These are phyloP conservation scores for Glaucomys volans DNA, from an alignment of 2,113 vertebrate species.

Conservation along the genomic window DNA sequence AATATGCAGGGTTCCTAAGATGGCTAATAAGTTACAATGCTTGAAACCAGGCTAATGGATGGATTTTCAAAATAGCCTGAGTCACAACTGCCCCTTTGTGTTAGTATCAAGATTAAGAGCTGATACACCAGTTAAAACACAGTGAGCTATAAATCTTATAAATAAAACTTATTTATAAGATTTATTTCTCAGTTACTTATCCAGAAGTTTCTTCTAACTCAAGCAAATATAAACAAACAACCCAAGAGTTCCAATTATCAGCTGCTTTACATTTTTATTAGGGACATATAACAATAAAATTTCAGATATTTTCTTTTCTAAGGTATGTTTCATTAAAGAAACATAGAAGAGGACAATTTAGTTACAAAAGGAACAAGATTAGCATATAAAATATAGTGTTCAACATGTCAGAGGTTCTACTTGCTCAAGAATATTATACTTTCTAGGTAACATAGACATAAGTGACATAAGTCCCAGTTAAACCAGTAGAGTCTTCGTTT, in stretches of 20 bases:
- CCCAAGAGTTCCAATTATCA: neutral
- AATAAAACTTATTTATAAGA: no score
- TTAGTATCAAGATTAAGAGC: conserved; percentile 58
- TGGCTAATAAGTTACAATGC: conserved; percentile 23
- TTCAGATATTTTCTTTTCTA: conserved; percentile 41
- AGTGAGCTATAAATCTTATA: neutral
- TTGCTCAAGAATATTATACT: conserved; percentile 33
- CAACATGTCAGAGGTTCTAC: neutral
- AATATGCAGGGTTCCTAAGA: conserved; percentile 21
- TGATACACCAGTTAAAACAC: conserved; percentile 44
- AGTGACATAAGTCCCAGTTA: neutral
- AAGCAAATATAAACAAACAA: conserved; percentile 42
- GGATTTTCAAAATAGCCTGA: conserved; percentile 73
- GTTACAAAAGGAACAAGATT: conserved; percentile 43
- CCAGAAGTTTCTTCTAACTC: conserved; percentile 28
- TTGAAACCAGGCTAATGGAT: conserved; percentile 61
- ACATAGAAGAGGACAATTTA: neutral
- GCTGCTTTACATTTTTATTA: conserved; percentile 57
- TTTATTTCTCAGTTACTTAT: conserved; percentile 69
- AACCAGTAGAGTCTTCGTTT: neutral
- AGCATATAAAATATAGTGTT: conserved; percentile 28
- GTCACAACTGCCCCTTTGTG: conserved; percentile 38
- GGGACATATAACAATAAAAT: neutral
- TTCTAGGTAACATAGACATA: neutral
- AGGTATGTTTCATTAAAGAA: conserved; percentile 45